Evolutionary conservation across 1,140 invertebrate species (phyloP).

Genomic region (Amphibalanus amphitrite): DNA sequence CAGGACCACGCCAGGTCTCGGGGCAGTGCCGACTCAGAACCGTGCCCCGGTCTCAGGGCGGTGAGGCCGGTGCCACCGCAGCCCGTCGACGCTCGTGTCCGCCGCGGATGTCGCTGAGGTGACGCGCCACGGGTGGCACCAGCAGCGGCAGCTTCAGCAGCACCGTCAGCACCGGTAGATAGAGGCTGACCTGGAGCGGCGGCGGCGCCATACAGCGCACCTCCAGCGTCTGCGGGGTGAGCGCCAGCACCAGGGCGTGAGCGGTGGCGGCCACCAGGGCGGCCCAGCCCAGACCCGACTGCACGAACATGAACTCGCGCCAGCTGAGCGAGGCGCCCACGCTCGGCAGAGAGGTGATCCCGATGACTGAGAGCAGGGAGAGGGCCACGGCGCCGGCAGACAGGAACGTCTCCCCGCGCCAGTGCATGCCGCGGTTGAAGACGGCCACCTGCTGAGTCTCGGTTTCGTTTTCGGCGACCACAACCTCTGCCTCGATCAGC

Average conservation of each 20-base stretch:
- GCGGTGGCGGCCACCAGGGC: constrained; percentile 15
- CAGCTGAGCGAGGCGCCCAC: constrained; percentile 19
- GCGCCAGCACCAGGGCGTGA: constrained; percentile 18
- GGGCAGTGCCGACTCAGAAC: too few species aligned
- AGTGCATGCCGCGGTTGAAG: constrained; percentile 17
- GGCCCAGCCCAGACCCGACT: constrained; percentile 20
- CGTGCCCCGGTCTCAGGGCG: too few species aligned
- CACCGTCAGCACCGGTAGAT: constrained; percentile 11
- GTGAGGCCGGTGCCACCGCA: not conserved
- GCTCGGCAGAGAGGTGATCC: constrained; percentile 20
- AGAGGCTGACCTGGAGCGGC: constrained; percentile 10
- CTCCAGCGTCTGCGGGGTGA: not conserved
- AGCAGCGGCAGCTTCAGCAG: constrained; percentile 13
- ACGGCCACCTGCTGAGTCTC: not conserved
- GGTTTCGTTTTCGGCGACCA: not conserved
- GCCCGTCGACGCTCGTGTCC: constrained; percentile 9
- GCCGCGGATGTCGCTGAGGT: constrained; percentile 10
- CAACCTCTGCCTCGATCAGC: not conserved
- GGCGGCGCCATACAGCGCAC: not conserved
- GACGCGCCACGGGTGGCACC: constrained; percentile 9
- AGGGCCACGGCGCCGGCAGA: constrained; percentile 11
- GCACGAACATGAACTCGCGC: constrained; percentile 21
- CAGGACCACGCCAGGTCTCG: too few species aligned
- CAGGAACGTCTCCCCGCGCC: constrained; percentile 18
- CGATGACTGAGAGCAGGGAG: constrained; percentile 18